Percentiles rank a stretch among this genome's conserved stretches.
Evolutionary conservation across 53 echinoderm and acorn worm genomes (phyloP).

Genomic region (Stichopus horrens): DNA sequence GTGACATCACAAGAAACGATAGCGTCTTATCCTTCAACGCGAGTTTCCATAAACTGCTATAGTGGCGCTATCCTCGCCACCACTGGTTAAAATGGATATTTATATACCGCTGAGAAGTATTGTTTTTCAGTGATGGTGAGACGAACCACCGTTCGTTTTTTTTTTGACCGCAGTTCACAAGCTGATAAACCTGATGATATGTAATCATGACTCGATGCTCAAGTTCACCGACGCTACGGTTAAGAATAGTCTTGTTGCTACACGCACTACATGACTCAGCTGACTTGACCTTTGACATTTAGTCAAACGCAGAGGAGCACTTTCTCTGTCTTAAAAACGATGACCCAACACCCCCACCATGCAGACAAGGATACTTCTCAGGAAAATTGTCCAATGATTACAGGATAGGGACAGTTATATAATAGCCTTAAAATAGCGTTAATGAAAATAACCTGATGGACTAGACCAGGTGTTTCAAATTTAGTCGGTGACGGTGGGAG

Average conservation of each 20-base stretch:
- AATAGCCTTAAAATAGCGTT: not conserved
- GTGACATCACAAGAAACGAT: no score
- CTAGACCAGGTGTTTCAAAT: not conserved
- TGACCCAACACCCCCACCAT: slow-evolving; percentile 16
- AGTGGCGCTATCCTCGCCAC: not conserved
- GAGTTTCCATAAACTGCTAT: not conserved
- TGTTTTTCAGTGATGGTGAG: not conserved
- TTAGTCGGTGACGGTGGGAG: not conserved
- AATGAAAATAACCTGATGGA: not conserved
- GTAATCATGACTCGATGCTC: not conserved
- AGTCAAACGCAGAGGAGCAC: not conserved
- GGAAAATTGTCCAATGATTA: not conserved
- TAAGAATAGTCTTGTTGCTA: slow-evolving; percentile 10
- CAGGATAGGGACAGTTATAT: not conserved
- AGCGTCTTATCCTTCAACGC: no score
- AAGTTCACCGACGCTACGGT: not conserved
- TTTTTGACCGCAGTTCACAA: not conserved
- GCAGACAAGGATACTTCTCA: slow-evolving; percentile 9
- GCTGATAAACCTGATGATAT: not conserved
- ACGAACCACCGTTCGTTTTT: not conserved
- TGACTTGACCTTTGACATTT: not conserved
- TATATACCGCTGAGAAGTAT: not conserved
- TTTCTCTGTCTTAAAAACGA: not conserved
- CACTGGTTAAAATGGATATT: not conserved
- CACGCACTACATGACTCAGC: not conserved